Conservation (phyloP, 2,797 vertebrate genomes). For the Cryptoprocta ferox region DNA sequence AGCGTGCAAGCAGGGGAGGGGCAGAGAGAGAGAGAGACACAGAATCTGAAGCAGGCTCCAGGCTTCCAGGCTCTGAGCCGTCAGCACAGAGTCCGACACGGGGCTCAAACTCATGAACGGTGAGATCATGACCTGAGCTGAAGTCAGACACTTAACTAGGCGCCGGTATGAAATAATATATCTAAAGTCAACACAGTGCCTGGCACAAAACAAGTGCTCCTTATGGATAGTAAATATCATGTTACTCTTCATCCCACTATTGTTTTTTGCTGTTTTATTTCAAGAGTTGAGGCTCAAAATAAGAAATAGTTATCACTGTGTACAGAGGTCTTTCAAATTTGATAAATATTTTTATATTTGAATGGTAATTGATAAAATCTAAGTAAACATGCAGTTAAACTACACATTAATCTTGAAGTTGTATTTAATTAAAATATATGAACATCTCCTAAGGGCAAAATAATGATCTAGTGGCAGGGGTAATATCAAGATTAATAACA, state of each 20-base stretch:
- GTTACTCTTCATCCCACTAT: neutral
- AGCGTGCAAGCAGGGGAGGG: too few relatives aligned
- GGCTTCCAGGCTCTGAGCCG: too few relatives aligned
- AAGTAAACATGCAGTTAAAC: neutral
- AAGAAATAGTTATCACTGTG: neutral
- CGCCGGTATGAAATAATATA: neutral
- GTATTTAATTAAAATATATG: neutral
- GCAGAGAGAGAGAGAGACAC: too few relatives aligned
- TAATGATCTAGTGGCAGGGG: neutral
- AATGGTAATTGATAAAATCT: neutral
- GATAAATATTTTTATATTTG: neutral
- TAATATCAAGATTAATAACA: neutral
- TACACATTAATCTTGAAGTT: neutral
- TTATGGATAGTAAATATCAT: neutral
- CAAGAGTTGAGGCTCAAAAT: conserved; percentile 26
- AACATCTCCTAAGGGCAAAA: neutral
- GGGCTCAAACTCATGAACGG: too few relatives aligned
- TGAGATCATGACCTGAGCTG: too few relatives aligned
- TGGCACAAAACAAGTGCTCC: neutral
- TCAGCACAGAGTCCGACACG: too few relatives aligned
- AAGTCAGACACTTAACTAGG: too few relatives aligned
- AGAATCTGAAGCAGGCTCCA: too few relatives aligned
- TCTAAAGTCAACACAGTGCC: neutral
- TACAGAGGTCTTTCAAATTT: neutral
- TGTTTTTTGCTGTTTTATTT: conserved; percentile 14